Percentiles rank a stretch among this genome's conserved stretches.
Conservation (phyloP, 2,113 vertebrate genomes). For the human region DNA sequence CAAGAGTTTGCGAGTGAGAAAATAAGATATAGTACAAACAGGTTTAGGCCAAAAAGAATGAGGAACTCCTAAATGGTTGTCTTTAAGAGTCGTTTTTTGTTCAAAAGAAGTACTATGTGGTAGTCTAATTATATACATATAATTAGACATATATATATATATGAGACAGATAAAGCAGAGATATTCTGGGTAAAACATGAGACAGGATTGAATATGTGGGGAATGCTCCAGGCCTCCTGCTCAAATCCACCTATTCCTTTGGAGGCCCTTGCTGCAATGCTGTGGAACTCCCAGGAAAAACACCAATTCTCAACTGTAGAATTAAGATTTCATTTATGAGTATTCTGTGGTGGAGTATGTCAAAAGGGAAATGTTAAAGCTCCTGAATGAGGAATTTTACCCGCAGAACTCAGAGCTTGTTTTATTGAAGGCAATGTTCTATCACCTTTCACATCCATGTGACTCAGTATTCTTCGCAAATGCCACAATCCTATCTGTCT, state of each 20-base stretch:
- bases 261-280: background rate
- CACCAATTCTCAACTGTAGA: background rate
- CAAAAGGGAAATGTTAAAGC: background rate
- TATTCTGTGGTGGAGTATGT: background rate
- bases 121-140: background rate
- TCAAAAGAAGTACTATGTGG: background rate
- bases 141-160: background rate
- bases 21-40: background rate
- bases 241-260: background rate
- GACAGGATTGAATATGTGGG: background rate
- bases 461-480: background rate
- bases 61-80: background rate
- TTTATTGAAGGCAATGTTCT: background rate
- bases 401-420: background rate
- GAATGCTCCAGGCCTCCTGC: background rate
- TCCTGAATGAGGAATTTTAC: background rate
- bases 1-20: background rate
- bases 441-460: background rate
- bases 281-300: background rate
- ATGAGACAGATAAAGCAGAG: background rate
- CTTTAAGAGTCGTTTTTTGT: background rate
- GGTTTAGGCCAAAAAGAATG: background rate
- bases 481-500: background rate
- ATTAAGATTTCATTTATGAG: background rate
- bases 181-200: background rate